Percentiles rank a stretch among this genome's conserved stretches.
These are phyloP conservation scores for Craniophora ligustri DNA, from an alignment of 2,888 invertebrate species.

Conservation along the genomic window DNA sequence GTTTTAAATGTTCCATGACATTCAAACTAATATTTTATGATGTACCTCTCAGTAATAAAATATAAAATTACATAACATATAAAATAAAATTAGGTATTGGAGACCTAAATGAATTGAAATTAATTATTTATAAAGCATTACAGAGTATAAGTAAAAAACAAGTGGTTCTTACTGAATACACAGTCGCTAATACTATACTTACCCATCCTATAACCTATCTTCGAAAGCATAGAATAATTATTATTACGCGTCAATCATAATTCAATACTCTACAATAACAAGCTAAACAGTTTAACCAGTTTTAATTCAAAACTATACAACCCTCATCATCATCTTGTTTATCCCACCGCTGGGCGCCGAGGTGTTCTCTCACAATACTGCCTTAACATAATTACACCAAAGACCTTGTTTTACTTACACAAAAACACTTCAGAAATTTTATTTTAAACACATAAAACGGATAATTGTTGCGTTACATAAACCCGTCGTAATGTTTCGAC, in stretches of 20 bases:
- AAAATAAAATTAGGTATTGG: constrained; percentile 16
- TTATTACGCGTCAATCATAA: too few species aligned
- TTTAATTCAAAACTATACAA: too few species aligned
- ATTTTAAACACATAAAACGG: constrained; percentile 39
- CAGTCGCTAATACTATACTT: too few species aligned
- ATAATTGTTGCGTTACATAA: constrained; percentile 42
- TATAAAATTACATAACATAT: constrained; percentile 22
- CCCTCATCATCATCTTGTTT: too few species aligned
- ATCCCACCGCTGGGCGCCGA: too few species aligned
- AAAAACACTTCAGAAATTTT: constrained; percentile 30
- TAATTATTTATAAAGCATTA: constrained; percentile 18
- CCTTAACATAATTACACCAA: constrained; percentile 18
- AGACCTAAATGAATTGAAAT: neutral
- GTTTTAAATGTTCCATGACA: constrained; percentile 27
- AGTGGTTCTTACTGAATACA: too few species aligned
- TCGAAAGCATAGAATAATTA: too few species aligned
- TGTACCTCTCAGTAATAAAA: constrained; percentile 9
- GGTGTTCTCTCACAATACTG: too few species aligned
- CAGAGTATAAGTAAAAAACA: neutral
- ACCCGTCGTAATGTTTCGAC: constrained; percentile 30
- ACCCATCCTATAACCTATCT: too few species aligned
- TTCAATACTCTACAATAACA: too few species aligned
- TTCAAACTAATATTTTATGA: constrained; percentile 23
- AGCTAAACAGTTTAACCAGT: too few species aligned
- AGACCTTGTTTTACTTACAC: constrained; percentile 22